These are phyloP conservation scores for Chaenodraco wilsoni DNA, from an alignment of 2,797 vertebrate species.

Conservation along the genomic window DNA sequence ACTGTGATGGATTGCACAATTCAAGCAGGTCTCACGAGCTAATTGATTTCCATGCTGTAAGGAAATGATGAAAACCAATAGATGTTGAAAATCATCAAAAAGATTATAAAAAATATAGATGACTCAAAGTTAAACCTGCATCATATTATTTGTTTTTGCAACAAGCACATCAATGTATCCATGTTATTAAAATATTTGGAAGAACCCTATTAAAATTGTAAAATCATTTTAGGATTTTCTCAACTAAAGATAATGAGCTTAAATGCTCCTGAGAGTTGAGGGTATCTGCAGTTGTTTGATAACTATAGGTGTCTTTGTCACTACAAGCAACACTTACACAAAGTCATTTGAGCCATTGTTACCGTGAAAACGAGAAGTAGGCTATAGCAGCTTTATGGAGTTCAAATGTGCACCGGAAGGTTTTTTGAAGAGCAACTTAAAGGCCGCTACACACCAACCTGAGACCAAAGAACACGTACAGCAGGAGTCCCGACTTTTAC, in stretches of 20 bases:
- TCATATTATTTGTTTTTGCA: neutral
- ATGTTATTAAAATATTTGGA: too few relatives aligned
- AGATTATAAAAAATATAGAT: neutral
- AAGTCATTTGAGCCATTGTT: neutral
- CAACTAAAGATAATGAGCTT: neutral
- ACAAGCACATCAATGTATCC: neutral
- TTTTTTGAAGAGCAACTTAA: neutral
- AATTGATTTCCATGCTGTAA: conserved; percentile 17
- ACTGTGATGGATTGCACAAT: conserved; percentile 27
- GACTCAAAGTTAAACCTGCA: neutral
- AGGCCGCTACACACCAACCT: too few relatives aligned
- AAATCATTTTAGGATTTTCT: too few relatives aligned
- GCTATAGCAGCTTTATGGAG: neutral
- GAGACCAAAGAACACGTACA: too few relatives aligned
- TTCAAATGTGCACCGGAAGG: neutral
- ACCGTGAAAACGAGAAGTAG: neutral
- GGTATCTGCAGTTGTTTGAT: neutral
- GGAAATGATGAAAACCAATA: neutral
- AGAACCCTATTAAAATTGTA: too few relatives aligned
- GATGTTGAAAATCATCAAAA: neutral
- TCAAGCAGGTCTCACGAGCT: conserved; percentile 20
- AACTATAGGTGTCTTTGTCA: neutral
- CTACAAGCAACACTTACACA: neutral
- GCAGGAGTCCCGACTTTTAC: too few relatives aligned
- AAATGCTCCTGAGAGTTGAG: neutral